Base-by-base conservation (phyloP, 2,113 vertebrate species). In the Morone saxatilis region DNA sequence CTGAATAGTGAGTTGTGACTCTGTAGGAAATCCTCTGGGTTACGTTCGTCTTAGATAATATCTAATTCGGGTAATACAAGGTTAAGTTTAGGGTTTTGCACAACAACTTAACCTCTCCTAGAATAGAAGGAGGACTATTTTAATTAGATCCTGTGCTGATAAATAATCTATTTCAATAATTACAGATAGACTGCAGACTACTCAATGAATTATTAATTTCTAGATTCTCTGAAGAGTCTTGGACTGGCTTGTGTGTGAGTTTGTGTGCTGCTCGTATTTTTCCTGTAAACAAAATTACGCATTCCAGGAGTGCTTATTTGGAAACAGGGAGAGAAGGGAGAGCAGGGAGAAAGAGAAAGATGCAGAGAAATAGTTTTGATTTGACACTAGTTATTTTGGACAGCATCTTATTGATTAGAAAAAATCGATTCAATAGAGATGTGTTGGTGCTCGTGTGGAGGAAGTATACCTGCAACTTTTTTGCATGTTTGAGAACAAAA, bases 241-340 rank as follows among this genome's bases (percentile, higher is more conserved):
- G 4, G 22, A 60, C 19, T 0, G 2, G 59, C n/a, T 8, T n/a
- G 70, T 75, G 38, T 43, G 48, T 16, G 16, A 41, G 67, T 50
- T 43, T 71, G 57, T 69, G 38, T 17, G 45, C 59, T 31, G 43
- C 57, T 62, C 69, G 20, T 74, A 19, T 86, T 86, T 78, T 62
- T 78, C 63, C 48, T 81, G 70, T 71, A 78, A 84, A 81, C 78
- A 81, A 57, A 57, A 60, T 41, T 66, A 63, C 14, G 56, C 62
- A 82, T 86, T 86, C 75, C 68, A 60, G 69, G 19, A 57, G 62
- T 41, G 76, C 36, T 45, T 31, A 13, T 57, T 70, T 57, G 54
- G 40, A 68, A 76, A 71, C 14, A n/a, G 25, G 31, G 31, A 31
- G 31, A 31, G 31, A 6, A 5, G 25, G 45, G 17, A 5, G n/a